Percentiles rank a stretch among this genome's conserved stretches.
Conservation (phyloP, 92 coral and sea anemone species). For the Porites divaricata region DNA sequence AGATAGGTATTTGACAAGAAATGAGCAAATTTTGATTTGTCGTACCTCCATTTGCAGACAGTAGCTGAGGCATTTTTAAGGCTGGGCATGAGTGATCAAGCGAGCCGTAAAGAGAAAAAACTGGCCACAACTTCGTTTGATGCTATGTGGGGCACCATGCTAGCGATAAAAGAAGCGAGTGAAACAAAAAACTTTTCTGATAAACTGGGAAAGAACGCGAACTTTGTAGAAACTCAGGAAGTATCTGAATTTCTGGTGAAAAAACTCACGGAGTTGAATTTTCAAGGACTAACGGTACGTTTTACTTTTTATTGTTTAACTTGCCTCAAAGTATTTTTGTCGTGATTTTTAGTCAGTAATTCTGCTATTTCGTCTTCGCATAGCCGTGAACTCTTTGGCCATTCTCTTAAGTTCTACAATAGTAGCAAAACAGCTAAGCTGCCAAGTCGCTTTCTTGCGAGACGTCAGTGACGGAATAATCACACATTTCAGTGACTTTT, state of each 20-base stretch:
- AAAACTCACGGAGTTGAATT: constrained; percentile 31
- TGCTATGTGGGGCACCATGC: constrained; percentile 68
- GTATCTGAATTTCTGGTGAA: background rate
- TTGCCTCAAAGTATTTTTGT: too few relatives aligned
- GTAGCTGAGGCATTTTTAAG: background rate
- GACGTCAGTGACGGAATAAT: too few relatives aligned
- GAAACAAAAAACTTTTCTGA: background rate
- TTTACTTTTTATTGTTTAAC: background rate
- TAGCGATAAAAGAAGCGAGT: constrained; percentile 67
- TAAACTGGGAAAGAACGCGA: background rate
- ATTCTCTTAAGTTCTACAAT: too few relatives aligned
- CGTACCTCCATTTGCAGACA: background rate
- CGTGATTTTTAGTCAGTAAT: too few relatives aligned
- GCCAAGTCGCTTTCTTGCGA: too few relatives aligned
- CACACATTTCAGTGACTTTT: too few relatives aligned
- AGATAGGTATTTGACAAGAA: too few relatives aligned
- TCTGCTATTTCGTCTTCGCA: too few relatives aligned
- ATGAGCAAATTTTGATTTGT: background rate
- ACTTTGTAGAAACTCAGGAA: background rate
- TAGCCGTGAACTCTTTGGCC: too few relatives aligned
- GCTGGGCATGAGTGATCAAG: background rate
- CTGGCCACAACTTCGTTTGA: constrained; percentile 52
- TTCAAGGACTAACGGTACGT: constrained; percentile 84
- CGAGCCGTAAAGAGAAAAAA: background rate
- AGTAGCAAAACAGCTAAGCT: too few relatives aligned